These are phyloP conservation scores for cattle (Bos taurus) DNA, from an alignment of 2,113 vertebrate species.

Conservation along the genomic window DNA sequence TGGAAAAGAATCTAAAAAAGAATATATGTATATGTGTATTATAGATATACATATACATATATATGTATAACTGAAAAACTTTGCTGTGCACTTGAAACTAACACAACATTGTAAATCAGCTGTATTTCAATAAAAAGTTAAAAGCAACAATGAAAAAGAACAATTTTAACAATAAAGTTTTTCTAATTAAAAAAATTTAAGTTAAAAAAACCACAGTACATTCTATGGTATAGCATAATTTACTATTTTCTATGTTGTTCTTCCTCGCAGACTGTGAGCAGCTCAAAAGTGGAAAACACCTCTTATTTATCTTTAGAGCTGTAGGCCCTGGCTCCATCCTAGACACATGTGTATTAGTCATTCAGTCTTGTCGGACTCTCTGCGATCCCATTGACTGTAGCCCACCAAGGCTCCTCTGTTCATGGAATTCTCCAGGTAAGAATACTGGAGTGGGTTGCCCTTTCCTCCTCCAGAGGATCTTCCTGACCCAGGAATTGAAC, in stretches of 20 bases:
- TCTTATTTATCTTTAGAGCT: background rate
- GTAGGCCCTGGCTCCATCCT: background rate
- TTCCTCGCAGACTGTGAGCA: background rate
- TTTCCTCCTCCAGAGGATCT: background rate
- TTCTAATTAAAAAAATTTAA: background rate
- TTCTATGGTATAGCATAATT: background rate
- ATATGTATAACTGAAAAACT: background rate
- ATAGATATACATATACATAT: background rate
- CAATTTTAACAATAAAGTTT: background rate
- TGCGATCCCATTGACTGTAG: background rate
- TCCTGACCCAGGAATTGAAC: background rate
- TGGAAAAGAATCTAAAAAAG: background rate
- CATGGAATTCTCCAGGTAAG: background rate
- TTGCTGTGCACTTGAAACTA: background rate
- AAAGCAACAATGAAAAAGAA: background rate
- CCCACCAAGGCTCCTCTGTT: background rate
- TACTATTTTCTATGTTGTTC: background rate
- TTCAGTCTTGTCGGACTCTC: background rate
- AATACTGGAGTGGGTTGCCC: background rate
- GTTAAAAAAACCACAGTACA: background rate
- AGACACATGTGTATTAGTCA: background rate
- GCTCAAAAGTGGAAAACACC: background rate
- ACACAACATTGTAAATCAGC: background rate
- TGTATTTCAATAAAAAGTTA: background rate
- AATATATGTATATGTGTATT: background rate